Evolutionary conservation across 1,140 invertebrate genomes (phyloP).

Genomic region (Brachionus rotundiformis): DNA sequence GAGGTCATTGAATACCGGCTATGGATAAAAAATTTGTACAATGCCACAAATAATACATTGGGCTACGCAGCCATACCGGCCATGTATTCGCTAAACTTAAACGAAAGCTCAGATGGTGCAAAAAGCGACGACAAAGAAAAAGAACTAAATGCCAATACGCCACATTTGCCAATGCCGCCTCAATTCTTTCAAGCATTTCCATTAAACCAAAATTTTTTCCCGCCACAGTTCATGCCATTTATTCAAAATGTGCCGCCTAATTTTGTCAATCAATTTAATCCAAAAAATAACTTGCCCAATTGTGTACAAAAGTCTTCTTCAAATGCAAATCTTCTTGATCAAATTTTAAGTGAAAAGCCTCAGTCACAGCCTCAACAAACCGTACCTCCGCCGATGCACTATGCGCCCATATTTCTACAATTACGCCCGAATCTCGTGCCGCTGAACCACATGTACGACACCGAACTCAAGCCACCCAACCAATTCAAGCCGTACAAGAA

Average conservation of each 20-base stretch:
- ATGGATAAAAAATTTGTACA: constrained; percentile 46
- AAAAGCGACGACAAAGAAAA: neutral
- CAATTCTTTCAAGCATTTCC: constrained; percentile 41
- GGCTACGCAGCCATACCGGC: neutral
- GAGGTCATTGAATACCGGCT: constrained; percentile 45
- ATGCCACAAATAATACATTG: neutral
- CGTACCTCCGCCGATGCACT: neutral
- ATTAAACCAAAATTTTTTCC: constrained; percentile 14
- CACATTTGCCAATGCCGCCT: neutral
- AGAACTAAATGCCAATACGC: neutral
- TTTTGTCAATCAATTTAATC: constrained; percentile 17
- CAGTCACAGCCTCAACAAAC: neutral
- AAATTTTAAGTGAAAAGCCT: neutral
- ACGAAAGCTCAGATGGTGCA: neutral
- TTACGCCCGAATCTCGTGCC: neutral
- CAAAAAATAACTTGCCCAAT: neutral
- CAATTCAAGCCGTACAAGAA: constrained; percentile 14
- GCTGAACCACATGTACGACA: constrained; percentile 18
- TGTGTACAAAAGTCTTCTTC: constrained; percentile 29
- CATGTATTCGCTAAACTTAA: neutral
- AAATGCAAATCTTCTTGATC: neutral
- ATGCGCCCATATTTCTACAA: constrained; percentile 18
- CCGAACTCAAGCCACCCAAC: neutral
- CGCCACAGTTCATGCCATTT: constrained; percentile 4
- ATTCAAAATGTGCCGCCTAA: neutral